phyloP scores from a whole-genome alignment of 2,113 vertebrate species.

The Mustela nigripes region DNA sequence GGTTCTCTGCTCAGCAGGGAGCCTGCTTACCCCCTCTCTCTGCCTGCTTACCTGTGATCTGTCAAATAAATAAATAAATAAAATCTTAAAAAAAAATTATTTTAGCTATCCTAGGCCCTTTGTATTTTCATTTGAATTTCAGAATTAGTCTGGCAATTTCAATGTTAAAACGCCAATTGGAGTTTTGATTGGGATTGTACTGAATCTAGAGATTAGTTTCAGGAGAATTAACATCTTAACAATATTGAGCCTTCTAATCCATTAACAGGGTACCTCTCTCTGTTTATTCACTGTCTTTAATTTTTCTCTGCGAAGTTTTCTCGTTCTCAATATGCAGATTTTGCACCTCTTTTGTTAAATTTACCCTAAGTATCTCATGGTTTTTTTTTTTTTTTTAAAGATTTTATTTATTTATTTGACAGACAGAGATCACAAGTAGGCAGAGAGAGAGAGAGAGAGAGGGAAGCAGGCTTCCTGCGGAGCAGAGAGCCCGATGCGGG shows the following conservation, averaged over 20 bases:
- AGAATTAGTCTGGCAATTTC: background rate
- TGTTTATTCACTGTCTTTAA: background rate
- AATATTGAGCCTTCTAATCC: background rate
- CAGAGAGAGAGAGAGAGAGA: too few species aligned
- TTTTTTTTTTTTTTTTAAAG: background rate
- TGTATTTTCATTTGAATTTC: conserved; percentile 9
- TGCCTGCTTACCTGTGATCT: too few species aligned
- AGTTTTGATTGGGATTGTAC: background rate
- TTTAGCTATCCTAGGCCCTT: background rate
- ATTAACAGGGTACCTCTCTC: background rate
- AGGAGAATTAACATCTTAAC: background rate
- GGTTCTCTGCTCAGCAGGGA: too few species aligned
- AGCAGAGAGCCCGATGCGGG: too few species aligned
- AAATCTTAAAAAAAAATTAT: background rate
- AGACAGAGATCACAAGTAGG: too few species aligned
- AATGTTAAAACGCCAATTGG: background rate
- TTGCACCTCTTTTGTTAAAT: background rate
- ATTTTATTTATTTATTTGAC: too few species aligned
- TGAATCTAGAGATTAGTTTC: background rate
- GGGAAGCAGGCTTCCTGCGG: too few species aligned
- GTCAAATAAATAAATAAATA: too few species aligned
- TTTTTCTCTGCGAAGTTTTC: background rate
- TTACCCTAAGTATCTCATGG: background rate
- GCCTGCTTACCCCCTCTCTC: too few species aligned
- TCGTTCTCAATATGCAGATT: background rate